phyloP scores from a whole-genome alignment of 2,797 vertebrate genomes.

The Centroberyx gerrardi region DNA sequence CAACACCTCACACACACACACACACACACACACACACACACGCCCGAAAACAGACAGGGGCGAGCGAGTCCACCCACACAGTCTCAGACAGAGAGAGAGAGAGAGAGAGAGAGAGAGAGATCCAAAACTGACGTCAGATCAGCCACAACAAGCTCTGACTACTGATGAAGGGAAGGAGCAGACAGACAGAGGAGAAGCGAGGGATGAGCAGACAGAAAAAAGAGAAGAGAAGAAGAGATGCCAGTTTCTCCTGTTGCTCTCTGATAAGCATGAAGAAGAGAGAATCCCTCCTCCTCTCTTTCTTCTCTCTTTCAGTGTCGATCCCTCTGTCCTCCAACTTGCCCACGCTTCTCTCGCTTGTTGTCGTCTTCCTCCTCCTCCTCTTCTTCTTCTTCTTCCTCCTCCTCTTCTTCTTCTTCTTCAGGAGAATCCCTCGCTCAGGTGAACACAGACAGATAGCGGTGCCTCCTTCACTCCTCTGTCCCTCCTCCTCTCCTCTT shows the following conservation, averaged over 20 bases:
- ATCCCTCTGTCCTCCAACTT: slow-evolving; percentile 47
- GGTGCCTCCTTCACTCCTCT: neutral
- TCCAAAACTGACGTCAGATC: slow-evolving; percentile 69
- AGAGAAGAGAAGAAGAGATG: neutral
- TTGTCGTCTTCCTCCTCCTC: neutral
- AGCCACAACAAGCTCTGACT: slow-evolving; percentile 4
- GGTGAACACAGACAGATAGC: slow-evolving; percentile 39
- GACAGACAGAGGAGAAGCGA: slow-evolving; percentile 17
- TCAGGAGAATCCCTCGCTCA: slow-evolving; percentile 50
- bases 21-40: slow-evolving; percentile 14
- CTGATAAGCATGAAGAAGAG: neutral
- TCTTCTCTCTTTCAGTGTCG: slow-evolving; percentile 13
- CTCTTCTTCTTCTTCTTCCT: slow-evolving; percentile 12
- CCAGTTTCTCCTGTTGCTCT: slow-evolving; percentile 60
- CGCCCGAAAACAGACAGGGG: slow-evolving; percentile 23
- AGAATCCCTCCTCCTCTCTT: slow-evolving; percentile 26
- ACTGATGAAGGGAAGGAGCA: slow-evolving; percentile 23
- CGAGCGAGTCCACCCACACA: slow-evolving; percentile 69
- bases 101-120: slow-evolving; percentile 36
- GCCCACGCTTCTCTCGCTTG: slow-evolving; percentile 15
- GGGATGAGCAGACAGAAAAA: slow-evolving; percentile 5
- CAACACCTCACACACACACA: slow-evolving; percentile 20
- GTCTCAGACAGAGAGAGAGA: slow-evolving; percentile 29
- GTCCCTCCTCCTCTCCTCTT: slow-evolving; percentile 17
- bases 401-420: slow-evolving; percentile 26